phyloP scores from a whole-genome alignment of 1,140 invertebrate species.

The Drosophila pachea region DNA sequence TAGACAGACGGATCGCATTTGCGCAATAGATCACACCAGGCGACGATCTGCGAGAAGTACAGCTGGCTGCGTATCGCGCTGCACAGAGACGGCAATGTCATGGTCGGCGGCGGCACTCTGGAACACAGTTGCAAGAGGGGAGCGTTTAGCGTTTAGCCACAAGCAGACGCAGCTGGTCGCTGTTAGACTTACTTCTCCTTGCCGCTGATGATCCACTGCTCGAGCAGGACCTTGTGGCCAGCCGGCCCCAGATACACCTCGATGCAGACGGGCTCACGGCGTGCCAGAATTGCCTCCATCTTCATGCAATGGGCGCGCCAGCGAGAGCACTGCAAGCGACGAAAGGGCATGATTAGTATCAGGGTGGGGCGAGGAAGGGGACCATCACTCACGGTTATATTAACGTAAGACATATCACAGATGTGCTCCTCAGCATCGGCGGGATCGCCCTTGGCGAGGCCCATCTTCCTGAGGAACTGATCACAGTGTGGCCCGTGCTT shows the following conservation, averaged over 20 bases:
- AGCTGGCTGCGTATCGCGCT: slow-evolving; percentile 96
- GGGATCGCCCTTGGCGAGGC: slow-evolving; percentile 71
- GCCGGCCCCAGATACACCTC: slow-evolving; percentile 78
- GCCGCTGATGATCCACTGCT: slow-evolving; percentile 77
- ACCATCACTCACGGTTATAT: slow-evolving; percentile 71
- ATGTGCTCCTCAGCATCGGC: slow-evolving; percentile 76
- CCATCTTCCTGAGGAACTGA: slow-evolving; percentile 79
- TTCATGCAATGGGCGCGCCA: slow-evolving; percentile 75
- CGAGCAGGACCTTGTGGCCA: slow-evolving; percentile 72
- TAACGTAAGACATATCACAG: slow-evolving; percentile 79
- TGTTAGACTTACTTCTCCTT: slow-evolving; percentile 67
- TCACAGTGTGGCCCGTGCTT: slow-evolving; percentile 79
- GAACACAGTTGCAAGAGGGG: background rate
- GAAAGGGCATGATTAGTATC: too few species aligned
- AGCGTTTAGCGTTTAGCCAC: background rate
- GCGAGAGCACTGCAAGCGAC: slow-evolving; percentile 64
- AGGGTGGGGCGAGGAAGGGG: background rate
- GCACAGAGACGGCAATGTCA: slow-evolving; percentile 86
- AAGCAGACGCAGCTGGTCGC: background rate
- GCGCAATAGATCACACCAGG: slow-evolving; percentile 84
- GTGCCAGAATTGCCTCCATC: slow-evolving; percentile 71
- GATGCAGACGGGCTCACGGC: slow-evolving; percentile 74
- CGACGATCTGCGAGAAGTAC: slow-evolving; percentile 97
- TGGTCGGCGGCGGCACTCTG: slow-evolving; percentile 80
- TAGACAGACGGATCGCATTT: slow-evolving; percentile 74